Base-by-base conservation (phyloP, 2,888 invertebrate species). In the Seira ritae region DNA sequence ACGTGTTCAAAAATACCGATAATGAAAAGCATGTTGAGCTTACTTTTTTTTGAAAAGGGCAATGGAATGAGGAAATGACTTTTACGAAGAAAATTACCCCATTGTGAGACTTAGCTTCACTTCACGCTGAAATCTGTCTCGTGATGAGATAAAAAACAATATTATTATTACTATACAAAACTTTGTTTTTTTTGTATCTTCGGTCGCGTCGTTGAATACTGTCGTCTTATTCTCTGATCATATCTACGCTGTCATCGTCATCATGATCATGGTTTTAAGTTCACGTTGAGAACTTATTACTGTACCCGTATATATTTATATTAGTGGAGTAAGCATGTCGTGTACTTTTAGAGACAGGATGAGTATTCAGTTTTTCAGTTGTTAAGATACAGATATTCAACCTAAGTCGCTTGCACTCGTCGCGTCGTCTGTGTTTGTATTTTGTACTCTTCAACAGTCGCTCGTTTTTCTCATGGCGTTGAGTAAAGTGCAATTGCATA, bases 51-150 rank as follows among this genome's bases (percentile, higher is more conserved):
- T 17, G 55, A 55, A 55, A 55, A 55, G 55, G 19, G 65, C 20
- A 65, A 55, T 72, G 71, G 71, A 72, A 72, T 72, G 71, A 72
- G 71, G 71, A 72, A 72, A 72, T 72, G 71, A 72, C 60, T 22
- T 69, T 72, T 24, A 55, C 23, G 55, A 20, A n/a, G 70, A 46
- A 72, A 72, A 60, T 72, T 72, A 23, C 50, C 60, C 60, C 50
- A 50, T 72, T 55, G 70, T 70, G 42, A 46, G 50, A 55, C 46
- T 23, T 15, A 15, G 71, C 55, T 55, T 31, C 55, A 55, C 55
- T 55, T 31, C 55, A 55, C 15, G 55, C 55, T 55, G 55, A 55
- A 55, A 8, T 55, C 3, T 17, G 55, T 55, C 55, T 55, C 55
- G 55, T 55, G 55, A 55, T 55, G 15, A 55, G 55, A 55, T 55